Percentiles rank a stretch among this genome's conserved stretches.
Evolutionary conservation across 1,140 invertebrate species (phyloP).

Genomic region (Megalopta genalis): DNA sequence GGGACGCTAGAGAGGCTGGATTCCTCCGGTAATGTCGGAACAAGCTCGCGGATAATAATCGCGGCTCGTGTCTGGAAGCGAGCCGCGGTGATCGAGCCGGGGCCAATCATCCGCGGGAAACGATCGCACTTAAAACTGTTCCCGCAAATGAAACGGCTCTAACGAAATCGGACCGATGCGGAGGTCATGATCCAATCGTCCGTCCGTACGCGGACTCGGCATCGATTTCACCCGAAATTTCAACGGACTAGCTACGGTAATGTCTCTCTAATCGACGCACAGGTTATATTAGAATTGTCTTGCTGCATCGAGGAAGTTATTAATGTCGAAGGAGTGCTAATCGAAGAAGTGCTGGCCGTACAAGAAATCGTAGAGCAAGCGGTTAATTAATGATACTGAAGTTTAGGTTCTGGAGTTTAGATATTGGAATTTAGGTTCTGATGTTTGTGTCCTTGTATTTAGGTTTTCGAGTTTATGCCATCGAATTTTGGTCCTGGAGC

Average conservation of each 20-base stretch:
- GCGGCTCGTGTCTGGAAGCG: neutral
- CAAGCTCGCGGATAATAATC: constrained; percentile 34
- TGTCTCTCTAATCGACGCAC: no score
- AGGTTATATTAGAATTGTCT: no score
- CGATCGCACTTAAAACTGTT: constrained; percentile 27
- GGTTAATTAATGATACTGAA: no score
- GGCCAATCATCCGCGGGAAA: constrained; percentile 31
- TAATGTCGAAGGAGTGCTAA: no score
- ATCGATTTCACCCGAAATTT: neutral
- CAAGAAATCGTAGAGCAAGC: no score
- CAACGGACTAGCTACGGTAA: neutral
- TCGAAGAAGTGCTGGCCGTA: no score
- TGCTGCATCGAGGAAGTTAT: no score
- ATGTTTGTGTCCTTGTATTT: no score
- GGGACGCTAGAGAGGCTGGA: neutral
- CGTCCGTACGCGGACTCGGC: neutral
- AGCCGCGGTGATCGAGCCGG: neutral
- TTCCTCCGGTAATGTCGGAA: constrained; percentile 6
- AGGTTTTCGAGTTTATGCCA: no score
- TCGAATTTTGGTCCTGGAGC: no score
- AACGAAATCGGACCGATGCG: neutral
- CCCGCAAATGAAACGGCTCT: constrained; percentile 11
- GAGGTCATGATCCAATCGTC: neutral
- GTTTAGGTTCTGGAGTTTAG: no score
- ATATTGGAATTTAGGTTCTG: no score